Percentiles rank a stretch among this genome's conserved stretches.
Evolutionary conservation across 2,888 invertebrate genomes (phyloP).

Genomic region (Tanypteryx hageni): DNA sequence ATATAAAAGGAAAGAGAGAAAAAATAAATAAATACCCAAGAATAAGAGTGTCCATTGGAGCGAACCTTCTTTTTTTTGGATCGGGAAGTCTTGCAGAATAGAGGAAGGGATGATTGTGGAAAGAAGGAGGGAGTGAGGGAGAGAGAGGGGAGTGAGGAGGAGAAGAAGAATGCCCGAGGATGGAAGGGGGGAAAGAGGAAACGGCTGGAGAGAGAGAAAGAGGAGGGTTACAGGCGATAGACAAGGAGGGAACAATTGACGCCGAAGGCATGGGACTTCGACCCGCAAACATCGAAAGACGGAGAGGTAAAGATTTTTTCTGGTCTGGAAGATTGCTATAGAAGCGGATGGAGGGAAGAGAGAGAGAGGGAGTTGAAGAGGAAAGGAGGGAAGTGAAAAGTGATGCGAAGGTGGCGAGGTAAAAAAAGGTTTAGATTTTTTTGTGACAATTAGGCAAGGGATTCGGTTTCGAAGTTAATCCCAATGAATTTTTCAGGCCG

Average conservation of each 20-base stretch:
- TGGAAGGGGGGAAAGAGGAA: background rate
- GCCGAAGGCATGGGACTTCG: background rate
- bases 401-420: background rate
- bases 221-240: background rate
- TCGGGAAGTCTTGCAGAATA: background rate
- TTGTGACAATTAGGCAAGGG: background rate
- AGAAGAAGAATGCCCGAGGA: background rate
- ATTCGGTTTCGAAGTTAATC: slow-evolving; percentile 4
- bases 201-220: background rate
- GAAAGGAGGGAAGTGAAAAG: background rate
- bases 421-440: slow-evolving; percentile 18
- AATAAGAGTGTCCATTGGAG: slow-evolving; percentile 45
- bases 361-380: background rate
- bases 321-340: background rate
- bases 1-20: background rate
- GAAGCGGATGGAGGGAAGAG: background rate
- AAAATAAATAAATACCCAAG: slow-evolving; percentile 46
- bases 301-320: background rate
- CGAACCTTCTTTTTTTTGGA: slow-evolving; percentile 24
- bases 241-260: background rate
- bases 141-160: background rate
- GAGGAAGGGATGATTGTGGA: background rate
- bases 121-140: background rate
- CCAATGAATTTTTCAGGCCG: slow-evolving; percentile 38
- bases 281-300: background rate